Percentiles rank a stretch among this genome's conserved stretches.
Evolutionary conservation across 2,797 vertebrate species (phyloP).

Genomic region (Sebastes taczanowskii): DNA sequence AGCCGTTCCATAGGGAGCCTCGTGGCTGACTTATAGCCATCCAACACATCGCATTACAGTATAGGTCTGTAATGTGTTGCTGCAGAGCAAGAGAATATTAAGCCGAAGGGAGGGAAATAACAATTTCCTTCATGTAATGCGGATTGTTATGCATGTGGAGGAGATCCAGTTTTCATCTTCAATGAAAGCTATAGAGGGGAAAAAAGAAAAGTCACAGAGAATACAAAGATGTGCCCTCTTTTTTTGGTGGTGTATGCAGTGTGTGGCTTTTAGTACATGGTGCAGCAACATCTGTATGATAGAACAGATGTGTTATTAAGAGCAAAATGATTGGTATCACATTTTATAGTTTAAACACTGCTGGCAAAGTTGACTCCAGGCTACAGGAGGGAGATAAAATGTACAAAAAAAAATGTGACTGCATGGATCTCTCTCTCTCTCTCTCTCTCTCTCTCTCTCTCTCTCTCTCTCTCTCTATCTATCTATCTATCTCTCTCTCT

Average conservation of each 20-base stretch:
- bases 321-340: neutral
- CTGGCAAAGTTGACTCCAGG: neutral
- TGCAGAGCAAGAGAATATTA: conserved; percentile 32
- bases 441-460: neutral
- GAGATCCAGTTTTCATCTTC: neutral
- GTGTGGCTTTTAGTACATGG: neutral
- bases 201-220: neutral
- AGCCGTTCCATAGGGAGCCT: conserved; percentile 43
- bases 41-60: conserved; percentile 28
- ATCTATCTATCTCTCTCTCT: neutral
- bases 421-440: neutral
- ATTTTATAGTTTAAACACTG: neutral
- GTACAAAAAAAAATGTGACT: neutral
- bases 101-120: conserved; percentile 20
- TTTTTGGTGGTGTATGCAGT: neutral
- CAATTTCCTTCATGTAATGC: conserved; percentile 16
- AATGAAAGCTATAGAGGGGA: neutral
- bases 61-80: conserved; percentile 34
- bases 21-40: conserved; percentile 55
- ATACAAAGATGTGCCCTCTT: neutral
- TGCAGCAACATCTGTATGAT: neutral
- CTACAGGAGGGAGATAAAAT: conserved; percentile 1
- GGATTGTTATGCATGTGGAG: neutral
- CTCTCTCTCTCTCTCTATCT: neutral
- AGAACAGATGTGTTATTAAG: neutral